These are phyloP conservation scores for Peribatodes rhomboidaria DNA, from an alignment of 2,888 invertebrate genomes.

Conservation along the genomic window DNA sequence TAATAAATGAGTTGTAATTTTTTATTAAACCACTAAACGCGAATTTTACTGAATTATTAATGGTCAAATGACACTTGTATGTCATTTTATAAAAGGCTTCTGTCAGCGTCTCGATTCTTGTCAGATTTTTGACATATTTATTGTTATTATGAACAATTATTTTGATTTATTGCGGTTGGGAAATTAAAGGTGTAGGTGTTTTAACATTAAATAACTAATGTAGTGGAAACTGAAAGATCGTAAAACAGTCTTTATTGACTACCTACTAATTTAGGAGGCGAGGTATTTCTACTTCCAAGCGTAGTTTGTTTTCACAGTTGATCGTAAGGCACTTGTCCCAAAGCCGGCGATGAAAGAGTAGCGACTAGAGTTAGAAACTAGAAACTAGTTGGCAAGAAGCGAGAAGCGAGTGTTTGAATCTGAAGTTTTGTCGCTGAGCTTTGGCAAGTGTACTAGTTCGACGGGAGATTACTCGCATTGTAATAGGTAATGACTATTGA, in stretches of 20 bases:
- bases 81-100: constrained; percentile 30
- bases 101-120: constrained; percentile 16
- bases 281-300: neutral
- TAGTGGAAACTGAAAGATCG: constrained; percentile 5
- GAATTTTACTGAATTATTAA: constrained; percentile 32
- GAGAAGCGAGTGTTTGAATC: too few species aligned
- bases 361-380: too few species aligned
- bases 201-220: constrained; percentile 10
- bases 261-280: neutral
- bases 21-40: constrained; percentile 18
- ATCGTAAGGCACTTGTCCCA: too few species aligned
- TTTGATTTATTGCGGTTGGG: constrained; percentile 16
- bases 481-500: too few species aligned
- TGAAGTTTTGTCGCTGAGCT: too few species aligned
- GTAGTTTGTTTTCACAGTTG: too few species aligned
- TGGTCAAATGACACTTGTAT: constrained; percentile 14
- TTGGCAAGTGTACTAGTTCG: too few species aligned
- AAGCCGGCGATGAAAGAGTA: too few species aligned
- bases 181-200: constrained; percentile 28
- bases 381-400: too few species aligned
- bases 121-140: constrained; percentile 22
- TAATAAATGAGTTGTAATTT: constrained; percentile 17
- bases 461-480: too few species aligned
- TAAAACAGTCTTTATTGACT: constrained; percentile 20
- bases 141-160: constrained; percentile 32